Evolutionary conservation across 1,140 invertebrate species (phyloP), one percentile per base, ranked within the genome.

Genomic region (Drosophila pruinosa): DNA sequence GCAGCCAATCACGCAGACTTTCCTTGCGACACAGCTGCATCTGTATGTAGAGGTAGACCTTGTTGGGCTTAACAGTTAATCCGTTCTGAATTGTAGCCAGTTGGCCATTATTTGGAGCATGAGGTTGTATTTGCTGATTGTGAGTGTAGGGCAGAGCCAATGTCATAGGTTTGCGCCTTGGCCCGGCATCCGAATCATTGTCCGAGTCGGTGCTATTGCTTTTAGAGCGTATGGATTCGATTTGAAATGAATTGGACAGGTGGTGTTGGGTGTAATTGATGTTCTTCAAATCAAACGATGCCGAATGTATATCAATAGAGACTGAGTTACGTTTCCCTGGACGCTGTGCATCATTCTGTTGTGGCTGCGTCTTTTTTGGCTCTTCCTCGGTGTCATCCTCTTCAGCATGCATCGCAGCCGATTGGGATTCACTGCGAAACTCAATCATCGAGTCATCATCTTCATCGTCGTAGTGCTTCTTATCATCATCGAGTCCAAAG

Each of bases 11-110:
- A 79, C 96, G 95, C 4, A 99, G 92, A 74, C 96, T 98, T 59
- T 98, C 95, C 77, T 95, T 95, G 47, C 94, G 94, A 89, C 98
- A 99, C 39, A 99, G 90, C 92, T 99, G 97, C 98, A 99, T 99
- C 92, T 99, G 98, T 89, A 99, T 99, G 83, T 98, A 99, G 0
- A 99, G 93, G 91, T 96, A 98, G 89, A 96, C 93, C 92, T 94
- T 85, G 78, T 67, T 74, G 3, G 78, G 73, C 43, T 79, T 89
- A 1, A 34, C n/a, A 15, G 41, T 6, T 2, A 45, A 14, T 19
- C 72, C 68, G 47, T 75, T 83, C 4, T 62, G 74, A 2, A 67
- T 47, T 12, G 56, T 45, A 6, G 75, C 65, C 12, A 41, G 28
- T 26, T 48, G 68, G 31, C 31, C 48, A 6, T 19, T 21, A 7